These are phyloP conservation scores for Lutjanus erythropterus DNA, from an alignment of 2,113 vertebrate species.

Conservation along the genomic window DNA sequence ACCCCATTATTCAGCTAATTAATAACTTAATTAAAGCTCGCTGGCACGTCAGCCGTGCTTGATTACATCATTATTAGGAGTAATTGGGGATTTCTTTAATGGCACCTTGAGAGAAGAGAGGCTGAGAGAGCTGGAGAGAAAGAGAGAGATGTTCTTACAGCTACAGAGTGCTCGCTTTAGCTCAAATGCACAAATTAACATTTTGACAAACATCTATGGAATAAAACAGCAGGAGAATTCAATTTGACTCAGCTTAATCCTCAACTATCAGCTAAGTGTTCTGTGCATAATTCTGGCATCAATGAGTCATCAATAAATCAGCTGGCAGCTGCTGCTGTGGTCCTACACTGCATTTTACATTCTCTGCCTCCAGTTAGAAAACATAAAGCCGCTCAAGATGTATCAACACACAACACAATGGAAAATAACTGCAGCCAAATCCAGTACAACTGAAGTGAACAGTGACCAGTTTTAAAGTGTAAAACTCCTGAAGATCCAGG, in stretches of 20 bases:
- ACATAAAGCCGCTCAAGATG: not conserved
- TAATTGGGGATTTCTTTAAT: slow-evolving; percentile 85
- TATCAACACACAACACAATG: not conserved
- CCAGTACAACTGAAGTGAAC: too few relatives aligned
- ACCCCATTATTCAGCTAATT: slow-evolving; percentile 86
- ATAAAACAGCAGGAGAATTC: slow-evolving; percentile 40
- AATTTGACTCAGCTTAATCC: slow-evolving; percentile 35
- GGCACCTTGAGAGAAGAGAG: slow-evolving; percentile 79
- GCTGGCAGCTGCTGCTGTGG: slow-evolving; percentile 28
- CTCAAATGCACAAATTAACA: slow-evolving; percentile 40
- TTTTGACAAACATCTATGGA: slow-evolving; percentile 55
- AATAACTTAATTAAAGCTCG: slow-evolving; percentile 87
- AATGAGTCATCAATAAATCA: slow-evolving; percentile 49
- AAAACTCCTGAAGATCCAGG: too few relatives aligned
- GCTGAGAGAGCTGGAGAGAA: not conserved
- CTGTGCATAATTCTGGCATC: slow-evolving; percentile 40
- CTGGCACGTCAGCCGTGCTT: slow-evolving; percentile 81
- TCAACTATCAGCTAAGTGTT: slow-evolving; percentile 40
- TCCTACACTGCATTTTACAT: not conserved
- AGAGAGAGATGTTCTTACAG: not conserved
- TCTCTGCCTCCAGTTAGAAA: slow-evolving; percentile 11
- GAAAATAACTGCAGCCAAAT: not conserved
- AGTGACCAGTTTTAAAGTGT: too few relatives aligned
- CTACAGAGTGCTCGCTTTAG: slow-evolving; percentile 9
- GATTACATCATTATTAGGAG: slow-evolving; percentile 87